Base-by-base conservation (phyloP, 2,888 invertebrate species). In the Abrostola triplasia region DNA sequence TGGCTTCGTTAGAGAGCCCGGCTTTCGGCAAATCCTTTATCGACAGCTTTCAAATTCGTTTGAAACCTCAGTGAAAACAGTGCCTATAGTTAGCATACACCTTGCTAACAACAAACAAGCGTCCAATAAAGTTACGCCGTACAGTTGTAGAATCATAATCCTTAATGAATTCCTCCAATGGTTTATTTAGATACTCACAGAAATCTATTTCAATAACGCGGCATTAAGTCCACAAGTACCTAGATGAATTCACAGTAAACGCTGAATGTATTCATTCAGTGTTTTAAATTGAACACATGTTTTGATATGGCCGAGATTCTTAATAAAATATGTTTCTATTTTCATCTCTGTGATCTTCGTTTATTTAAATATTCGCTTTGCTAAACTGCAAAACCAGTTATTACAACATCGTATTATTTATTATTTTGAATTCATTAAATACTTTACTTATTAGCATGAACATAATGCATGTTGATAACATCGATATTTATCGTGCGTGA, bases 1-100 rank as follows among this genome's bases (percentile, higher is more conserved):
- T 80, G 70, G 83, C 82, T 89, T 90, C 89, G 88, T 90, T 90
- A 89, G 88, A 80, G 84, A 85, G 80, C 80, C 54, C 79, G 76
- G 85, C 82, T 86, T 86, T 87, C 78, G 77, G 75, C 78, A 87
- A 88, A 89, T 88, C 89, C 87, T 83, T 81, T 82, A 82, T 84
- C 83, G 85, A 80, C 85, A 81, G 81, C 81, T 85, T 84, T 78
- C 81, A 84, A 83, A 82, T 85, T 82, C 80, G 82, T 80, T 86
- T 80, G 79, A 79, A 84, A 79, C 75, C 70, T 79, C 76, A 78
- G 82, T 81, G 71, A 73, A 74, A 75, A 79, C 74, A 73, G 72
- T 64, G 67, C 67, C 72, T 70, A 80, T 77, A 79, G 79, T 76
- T 78, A 69, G 24, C 4, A 4, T 51, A 63, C 63, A 78, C 67